Conservation (phyloP, 2,113 vertebrate genomes). For the Nansenia antarctica region DNA sequence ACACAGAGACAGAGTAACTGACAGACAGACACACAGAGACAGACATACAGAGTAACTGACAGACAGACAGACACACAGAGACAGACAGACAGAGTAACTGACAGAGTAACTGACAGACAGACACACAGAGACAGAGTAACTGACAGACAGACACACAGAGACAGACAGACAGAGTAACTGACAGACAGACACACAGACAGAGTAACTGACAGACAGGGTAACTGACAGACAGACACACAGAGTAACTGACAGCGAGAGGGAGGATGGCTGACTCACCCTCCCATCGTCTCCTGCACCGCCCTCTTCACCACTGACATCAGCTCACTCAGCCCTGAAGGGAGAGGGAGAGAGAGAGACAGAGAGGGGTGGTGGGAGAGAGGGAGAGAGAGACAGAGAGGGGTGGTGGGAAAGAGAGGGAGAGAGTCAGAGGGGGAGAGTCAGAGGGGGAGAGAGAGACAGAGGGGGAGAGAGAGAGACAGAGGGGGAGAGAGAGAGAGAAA, state of each 20-base stretch:
- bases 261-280: conserved; percentile 74
- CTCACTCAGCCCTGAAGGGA: conserved; percentile 83
- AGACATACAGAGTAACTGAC: too few relatives aligned
- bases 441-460: too few relatives aligned
- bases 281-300: conserved; percentile 87
- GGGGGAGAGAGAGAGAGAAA: too few relatives aligned
- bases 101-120: conserved; percentile 1
- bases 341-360: background rate
- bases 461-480: too few relatives aligned
- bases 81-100: conserved; percentile 1
- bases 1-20: conserved; percentile 10
- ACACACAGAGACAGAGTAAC: conserved; percentile 1
- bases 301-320: conserved; percentile 91
- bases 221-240: conserved; percentile 13
- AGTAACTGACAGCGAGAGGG: background rate
- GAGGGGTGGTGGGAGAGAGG: too few relatives aligned
- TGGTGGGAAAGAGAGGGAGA: too few relatives aligned
- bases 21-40: conserved; percentile 20
- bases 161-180: too few relatives aligned
- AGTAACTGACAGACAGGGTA: too few relatives aligned
- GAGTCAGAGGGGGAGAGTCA: too few relatives aligned
- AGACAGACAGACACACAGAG: background rate
- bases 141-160: background rate
- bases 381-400: too few relatives aligned
- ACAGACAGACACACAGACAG: too few relatives aligned